A percentile compares a stretch with the other conserved stretches of the same genome.
Conservation (phyloP, 2,113 vertebrate species). For the Physeter macrocephalus region DNA sequence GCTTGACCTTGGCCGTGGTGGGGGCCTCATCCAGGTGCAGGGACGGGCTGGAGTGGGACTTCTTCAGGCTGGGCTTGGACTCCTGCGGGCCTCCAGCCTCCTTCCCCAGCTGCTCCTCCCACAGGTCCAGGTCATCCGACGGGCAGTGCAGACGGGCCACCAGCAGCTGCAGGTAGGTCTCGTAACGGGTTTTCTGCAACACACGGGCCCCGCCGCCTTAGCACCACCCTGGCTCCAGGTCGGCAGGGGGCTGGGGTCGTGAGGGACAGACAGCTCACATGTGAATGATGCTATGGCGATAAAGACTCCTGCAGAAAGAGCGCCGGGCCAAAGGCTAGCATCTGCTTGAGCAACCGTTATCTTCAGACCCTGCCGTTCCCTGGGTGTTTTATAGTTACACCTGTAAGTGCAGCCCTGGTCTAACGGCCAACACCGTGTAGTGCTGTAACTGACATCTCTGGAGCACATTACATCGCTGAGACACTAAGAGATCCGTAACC, state of each 20-base stretch:
- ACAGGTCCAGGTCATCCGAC: slow-evolving; percentile 69
- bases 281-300: not conserved
- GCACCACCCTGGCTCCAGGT: not conserved
- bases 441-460: not conserved
- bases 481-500: not conserved
- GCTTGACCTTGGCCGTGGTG: slow-evolving; percentile 83
- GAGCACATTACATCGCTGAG: not conserved
- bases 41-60: slow-evolving; percentile 91
- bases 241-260: not conserved
- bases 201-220: not conserved
- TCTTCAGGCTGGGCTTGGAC: slow-evolving; percentile 79
- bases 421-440: not conserved
- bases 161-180: slow-evolving; percentile 86
- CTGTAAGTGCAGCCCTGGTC: not conserved
- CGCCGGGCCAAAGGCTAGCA: not conserved
- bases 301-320: not conserved
- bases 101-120: slow-evolving; percentile 79
- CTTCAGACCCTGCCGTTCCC: not conserved
- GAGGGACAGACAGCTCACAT: not conserved
- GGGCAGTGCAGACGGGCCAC: slow-evolving; percentile 78
- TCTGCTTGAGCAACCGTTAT: not conserved
- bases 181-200: slow-evolving; percentile 86
- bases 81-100: slow-evolving; percentile 14
- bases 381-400: not conserved
- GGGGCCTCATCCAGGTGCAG: slow-evolving; percentile 83